Evolutionary conservation across 2,797 vertebrate species (phyloP).

Genomic region (Ibycter americanus): DNA sequence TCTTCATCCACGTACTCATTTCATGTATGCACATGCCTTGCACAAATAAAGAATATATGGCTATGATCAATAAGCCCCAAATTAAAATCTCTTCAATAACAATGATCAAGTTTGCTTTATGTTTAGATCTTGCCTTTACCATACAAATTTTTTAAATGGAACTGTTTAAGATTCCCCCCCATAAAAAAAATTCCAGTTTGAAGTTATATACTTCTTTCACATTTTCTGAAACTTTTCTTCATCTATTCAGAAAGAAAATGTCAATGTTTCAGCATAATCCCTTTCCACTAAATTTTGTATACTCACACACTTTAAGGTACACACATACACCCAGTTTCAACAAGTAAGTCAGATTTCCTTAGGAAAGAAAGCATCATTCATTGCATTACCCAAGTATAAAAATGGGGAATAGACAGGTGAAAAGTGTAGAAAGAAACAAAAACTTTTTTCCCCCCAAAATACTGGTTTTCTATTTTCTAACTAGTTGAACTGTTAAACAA

Average conservation of each 20-base stretch:
- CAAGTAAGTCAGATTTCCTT: background rate
- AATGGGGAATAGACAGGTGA: background rate
- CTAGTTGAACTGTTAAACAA: background rate
- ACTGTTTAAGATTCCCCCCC: background rate
- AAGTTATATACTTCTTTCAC: background rate
- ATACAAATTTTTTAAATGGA: background rate
- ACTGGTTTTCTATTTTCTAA: background rate
- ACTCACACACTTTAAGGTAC: background rate
- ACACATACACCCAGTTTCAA: background rate
- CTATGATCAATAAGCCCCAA: background rate
- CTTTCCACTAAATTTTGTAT: background rate
- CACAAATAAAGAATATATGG: background rate
- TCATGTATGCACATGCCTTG: background rate
- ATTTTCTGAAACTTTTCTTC: background rate
- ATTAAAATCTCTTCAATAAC: background rate
- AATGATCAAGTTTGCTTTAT: background rate
- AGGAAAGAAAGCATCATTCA: background rate
- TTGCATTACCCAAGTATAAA: background rate
- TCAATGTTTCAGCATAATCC: background rate
- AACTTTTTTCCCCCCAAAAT: background rate
- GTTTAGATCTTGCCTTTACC: background rate
- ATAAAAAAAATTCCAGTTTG: accelerated
- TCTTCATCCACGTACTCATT: background rate
- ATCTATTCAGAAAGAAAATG: background rate
- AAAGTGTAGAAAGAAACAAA: background rate